Conservation (phyloP, 1,140 invertebrate species). For the Drosophila lacertosa region DNA sequence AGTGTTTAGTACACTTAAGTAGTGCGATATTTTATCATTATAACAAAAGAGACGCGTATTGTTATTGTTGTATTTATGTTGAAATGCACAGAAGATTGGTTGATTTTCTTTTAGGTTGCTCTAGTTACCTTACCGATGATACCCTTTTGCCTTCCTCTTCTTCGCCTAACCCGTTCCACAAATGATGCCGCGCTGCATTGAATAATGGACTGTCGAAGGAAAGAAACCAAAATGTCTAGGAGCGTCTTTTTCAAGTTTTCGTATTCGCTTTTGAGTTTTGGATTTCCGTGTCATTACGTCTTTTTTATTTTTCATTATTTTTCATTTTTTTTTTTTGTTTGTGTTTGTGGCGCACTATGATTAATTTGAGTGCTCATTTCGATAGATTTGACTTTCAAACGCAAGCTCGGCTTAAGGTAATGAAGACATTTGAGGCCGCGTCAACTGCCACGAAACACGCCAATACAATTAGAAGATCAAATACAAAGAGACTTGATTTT, state of each 20-base stretch:
- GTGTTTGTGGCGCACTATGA: conserved; percentile 52
- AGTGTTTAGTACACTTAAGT: conserved; percentile 55
- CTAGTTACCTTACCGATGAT: conserved; percentile 22
- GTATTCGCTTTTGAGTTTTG: conserved; percentile 17
- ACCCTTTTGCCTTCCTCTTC: conserved; percentile 5
- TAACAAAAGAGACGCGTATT: conserved; percentile 33
- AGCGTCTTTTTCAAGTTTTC: conserved; percentile 20
- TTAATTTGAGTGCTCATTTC: conserved; percentile 59
- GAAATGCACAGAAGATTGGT: neutral
- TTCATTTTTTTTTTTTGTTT: conserved; percentile 33
- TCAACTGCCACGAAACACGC: conserved; percentile 41
- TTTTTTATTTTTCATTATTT: conserved; percentile 15
- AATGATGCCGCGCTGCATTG: conserved; percentile 28
- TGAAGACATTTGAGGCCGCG: conserved; percentile 65
- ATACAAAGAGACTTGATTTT: neutral
- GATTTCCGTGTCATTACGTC: conserved; percentile 27
- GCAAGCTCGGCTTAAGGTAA: conserved; percentile 42
- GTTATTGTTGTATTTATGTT: conserved; percentile 58
- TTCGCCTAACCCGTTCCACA: conserved; percentile 4
- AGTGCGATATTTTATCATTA: conserved; percentile 62
- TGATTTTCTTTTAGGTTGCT: conserved; percentile 40
- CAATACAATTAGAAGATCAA: conserved; percentile 27
- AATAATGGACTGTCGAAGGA: conserved; percentile 51
- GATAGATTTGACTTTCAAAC: conserved; percentile 56
- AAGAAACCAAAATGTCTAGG: conserved; percentile 24